These are phyloP conservation scores for Rhyacophila evoluta DNA, from an alignment of 2,888 invertebrate species.

Conservation along the genomic window DNA sequence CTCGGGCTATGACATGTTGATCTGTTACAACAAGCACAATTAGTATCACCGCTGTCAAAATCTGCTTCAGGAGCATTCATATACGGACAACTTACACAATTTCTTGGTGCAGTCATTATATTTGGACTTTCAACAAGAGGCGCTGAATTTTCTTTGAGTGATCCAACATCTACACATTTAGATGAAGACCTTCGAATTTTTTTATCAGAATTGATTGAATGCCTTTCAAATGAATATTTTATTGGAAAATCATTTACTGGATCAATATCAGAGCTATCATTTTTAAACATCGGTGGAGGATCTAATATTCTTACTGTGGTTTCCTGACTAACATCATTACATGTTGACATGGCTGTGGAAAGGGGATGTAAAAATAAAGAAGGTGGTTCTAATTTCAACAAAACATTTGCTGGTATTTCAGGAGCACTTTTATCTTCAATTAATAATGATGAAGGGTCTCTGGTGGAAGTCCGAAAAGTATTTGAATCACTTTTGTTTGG, in stretches of 20 bases:
- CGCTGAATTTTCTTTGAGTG: slow-evolving; percentile 33
- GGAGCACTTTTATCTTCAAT: background rate
- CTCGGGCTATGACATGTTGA: slow-evolving; percentile 77
- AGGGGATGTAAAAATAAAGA: slow-evolving; percentile 33
- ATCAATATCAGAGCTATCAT: slow-evolving; percentile 64
- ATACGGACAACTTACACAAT: slow-evolving; percentile 51
- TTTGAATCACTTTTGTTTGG: slow-evolving; percentile 58
- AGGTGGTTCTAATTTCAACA: slow-evolving; percentile 64
- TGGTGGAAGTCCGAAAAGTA: background rate
- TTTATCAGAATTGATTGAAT: slow-evolving; percentile 74
- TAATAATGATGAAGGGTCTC: background rate
- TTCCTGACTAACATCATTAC: slow-evolving; percentile 56
- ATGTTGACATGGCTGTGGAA: slow-evolving; percentile 45
- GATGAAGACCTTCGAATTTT: slow-evolving; percentile 67
- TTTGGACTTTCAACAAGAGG: slow-evolving; percentile 39
- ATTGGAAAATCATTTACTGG: slow-evolving; percentile 57
- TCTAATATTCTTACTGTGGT: slow-evolving; percentile 63
- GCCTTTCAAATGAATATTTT: slow-evolving; percentile 62
- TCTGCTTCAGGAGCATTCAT: slow-evolving; percentile 43
- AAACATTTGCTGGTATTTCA: slow-evolving; percentile 56
- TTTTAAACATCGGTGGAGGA: slow-evolving; percentile 75
- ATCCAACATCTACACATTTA: slow-evolving; percentile 61
- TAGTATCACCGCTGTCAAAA: slow-evolving; percentile 32
- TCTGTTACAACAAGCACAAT: slow-evolving; percentile 73
- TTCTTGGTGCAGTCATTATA: slow-evolving; percentile 35